Conservation (phyloP, 2,797 vertebrate genomes). For the Alcedo atthis region DNA sequence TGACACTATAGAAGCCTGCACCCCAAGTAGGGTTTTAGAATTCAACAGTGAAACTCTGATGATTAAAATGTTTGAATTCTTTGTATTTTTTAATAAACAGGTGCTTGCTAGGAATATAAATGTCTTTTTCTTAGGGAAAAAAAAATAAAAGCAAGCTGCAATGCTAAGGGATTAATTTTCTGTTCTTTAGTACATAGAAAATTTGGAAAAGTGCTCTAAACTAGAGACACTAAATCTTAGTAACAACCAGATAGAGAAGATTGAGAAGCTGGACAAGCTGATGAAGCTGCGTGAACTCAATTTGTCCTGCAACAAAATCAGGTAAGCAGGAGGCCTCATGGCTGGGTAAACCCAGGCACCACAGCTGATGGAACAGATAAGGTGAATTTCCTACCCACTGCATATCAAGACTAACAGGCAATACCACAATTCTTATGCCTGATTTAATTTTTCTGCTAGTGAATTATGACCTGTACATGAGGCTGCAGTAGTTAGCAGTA, state of each 20-base stretch:
- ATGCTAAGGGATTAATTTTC: background rate
- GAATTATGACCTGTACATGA: background rate
- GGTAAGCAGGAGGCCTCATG: conserved; percentile 59
- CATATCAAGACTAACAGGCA: background rate
- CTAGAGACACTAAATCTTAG: conserved; percentile 83
- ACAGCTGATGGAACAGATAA: background rate
- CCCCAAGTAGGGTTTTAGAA: background rate
- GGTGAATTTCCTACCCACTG: background rate
- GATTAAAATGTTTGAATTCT: background rate
- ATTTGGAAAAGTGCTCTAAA: conserved; percentile 84
- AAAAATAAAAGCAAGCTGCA: background rate
- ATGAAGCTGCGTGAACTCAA: conserved; percentile 83
- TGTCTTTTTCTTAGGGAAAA: background rate
- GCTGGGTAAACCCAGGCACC: background rate
- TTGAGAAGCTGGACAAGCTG: conserved; percentile 85
- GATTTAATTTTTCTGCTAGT: background rate
- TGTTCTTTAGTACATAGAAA: conserved; percentile 83
- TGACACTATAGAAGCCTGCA: background rate
- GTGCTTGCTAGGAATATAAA: background rate
- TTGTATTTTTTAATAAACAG: background rate
- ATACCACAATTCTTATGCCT: background rate
- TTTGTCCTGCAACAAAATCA: conserved; percentile 84
- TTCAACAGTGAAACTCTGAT: background rate
- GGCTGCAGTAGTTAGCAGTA: background rate
- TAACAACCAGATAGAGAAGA: conserved; percentile 84